phyloP scores from a whole-genome alignment of 2,113 vertebrate genomes.

The Catharus fuscescens region DNA sequence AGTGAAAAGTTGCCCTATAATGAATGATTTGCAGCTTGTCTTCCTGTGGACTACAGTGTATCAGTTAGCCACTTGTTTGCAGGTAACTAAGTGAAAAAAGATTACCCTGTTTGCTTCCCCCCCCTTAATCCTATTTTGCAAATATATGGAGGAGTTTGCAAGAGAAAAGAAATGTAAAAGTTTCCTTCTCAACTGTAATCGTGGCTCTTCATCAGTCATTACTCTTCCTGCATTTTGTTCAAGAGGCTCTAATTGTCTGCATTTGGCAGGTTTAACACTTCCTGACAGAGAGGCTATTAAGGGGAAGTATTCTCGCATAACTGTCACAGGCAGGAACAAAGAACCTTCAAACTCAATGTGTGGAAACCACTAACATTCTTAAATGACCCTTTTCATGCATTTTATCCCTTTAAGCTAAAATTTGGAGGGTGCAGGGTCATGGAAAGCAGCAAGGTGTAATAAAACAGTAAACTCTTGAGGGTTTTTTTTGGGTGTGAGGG shows the following conservation, averaged over 20 bases:
- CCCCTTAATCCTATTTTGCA: constrained; percentile 64
- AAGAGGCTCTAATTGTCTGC: constrained; percentile 87
- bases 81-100: constrained; percentile 53
- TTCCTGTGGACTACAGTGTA: not conserved
- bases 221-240: constrained; percentile 84
- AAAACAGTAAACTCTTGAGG: constrained; percentile 73
- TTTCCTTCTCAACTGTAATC: constrained; percentile 76
- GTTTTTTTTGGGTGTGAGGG: not conserved
- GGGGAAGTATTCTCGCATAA: constrained; percentile 88
- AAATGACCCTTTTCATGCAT: constrained; percentile 81
- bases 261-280: constrained; percentile 91
- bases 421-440: constrained; percentile 72
- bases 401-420: constrained; percentile 81
- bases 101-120: constrained; percentile 29
- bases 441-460: constrained; percentile 77
- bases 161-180: constrained; percentile 79
- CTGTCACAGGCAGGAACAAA: constrained; percentile 88
- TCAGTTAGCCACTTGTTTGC: constrained; percentile 53
- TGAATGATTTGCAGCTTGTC: constrained; percentile 18
- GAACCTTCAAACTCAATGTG: constrained; percentile 81
- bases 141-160: constrained; percentile 72
- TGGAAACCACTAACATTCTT: constrained; percentile 82
- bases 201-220: constrained; percentile 77
- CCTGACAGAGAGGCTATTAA: constrained; percentile 91
- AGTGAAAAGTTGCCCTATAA: not conserved